phyloP scores from a whole-genome alignment of 2,888 invertebrate genomes.

The Rhogogaster chlorosoma region DNA sequence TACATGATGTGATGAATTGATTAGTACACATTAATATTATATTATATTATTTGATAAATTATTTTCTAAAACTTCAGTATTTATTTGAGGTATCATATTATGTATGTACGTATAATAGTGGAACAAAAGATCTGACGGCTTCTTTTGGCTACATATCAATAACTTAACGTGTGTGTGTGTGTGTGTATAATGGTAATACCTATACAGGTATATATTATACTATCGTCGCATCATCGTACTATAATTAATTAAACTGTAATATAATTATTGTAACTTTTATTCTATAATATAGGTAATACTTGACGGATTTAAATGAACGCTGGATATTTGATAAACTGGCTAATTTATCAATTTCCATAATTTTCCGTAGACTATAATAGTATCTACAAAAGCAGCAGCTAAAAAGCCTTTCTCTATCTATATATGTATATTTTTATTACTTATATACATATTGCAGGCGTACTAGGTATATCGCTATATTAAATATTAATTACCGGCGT shows the following conservation, averaged over 20 bases:
- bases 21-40: neutral
- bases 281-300: neutral
- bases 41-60: neutral
- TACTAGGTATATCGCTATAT: neutral
- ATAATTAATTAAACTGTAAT: conserved; percentile 6
- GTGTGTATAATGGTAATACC: neutral
- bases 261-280: neutral
- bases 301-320: neutral
- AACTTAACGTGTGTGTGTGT: neutral
- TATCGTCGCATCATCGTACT: neutral
- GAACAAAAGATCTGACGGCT: conserved; percentile 34
- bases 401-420: conserved; percentile 26
- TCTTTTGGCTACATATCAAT: conserved; percentile 42
- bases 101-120: neutral
- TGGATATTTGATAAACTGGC: neutral
- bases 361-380: neutral
- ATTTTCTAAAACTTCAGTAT: neutral
- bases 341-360: neutral
- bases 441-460: neutral
- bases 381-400: conserved; percentile 6
- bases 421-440: neutral
- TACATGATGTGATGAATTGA: conserved; percentile 1
- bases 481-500: neutral
- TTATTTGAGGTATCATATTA: neutral
- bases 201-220: neutral